Conservation (phyloP, 2,888 invertebrate genomes). For the Pyrrhosoma nymphula region DNA sequence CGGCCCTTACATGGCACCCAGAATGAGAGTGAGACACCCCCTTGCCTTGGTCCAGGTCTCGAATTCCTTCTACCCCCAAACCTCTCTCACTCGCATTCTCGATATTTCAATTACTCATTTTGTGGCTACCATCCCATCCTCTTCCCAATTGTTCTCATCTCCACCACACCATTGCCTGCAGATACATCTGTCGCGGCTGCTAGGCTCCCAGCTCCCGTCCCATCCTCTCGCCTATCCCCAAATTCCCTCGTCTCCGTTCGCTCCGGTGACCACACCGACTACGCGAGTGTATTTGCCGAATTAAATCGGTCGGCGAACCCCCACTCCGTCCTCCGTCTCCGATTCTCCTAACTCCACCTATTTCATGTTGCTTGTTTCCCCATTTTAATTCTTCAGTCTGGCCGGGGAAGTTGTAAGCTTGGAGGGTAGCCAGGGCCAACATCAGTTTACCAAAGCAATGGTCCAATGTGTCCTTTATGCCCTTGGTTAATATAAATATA, state of each 20-base stretch:
- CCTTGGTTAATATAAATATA: background rate
- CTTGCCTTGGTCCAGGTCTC: background rate
- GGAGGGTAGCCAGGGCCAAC: background rate
- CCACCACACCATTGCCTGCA: background rate
- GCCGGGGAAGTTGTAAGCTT: background rate
- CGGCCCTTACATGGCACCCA: too few relatives aligned
- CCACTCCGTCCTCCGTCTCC: background rate
- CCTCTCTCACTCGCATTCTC: background rate
- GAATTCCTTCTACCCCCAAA: background rate
- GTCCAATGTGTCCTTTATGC: background rate
- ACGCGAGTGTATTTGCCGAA: background rate
- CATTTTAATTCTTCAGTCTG: background rate
- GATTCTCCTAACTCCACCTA: too few relatives aligned
- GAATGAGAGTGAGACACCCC: background rate
- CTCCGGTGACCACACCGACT: background rate
- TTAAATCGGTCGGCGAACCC: background rate
- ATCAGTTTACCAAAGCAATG: background rate
- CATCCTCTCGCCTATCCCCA: background rate
- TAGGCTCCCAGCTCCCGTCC: background rate
- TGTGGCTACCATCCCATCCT: background rate
- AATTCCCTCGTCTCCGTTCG: background rate
- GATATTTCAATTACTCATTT: background rate
- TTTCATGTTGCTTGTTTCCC: background rate
- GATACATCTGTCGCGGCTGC: background rate
- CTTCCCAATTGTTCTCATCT: background rate